These are phyloP conservation scores for Dolichopus griseipennis DNA, from an alignment of 2,888 invertebrate genomes.

Conservation along the genomic window DNA sequence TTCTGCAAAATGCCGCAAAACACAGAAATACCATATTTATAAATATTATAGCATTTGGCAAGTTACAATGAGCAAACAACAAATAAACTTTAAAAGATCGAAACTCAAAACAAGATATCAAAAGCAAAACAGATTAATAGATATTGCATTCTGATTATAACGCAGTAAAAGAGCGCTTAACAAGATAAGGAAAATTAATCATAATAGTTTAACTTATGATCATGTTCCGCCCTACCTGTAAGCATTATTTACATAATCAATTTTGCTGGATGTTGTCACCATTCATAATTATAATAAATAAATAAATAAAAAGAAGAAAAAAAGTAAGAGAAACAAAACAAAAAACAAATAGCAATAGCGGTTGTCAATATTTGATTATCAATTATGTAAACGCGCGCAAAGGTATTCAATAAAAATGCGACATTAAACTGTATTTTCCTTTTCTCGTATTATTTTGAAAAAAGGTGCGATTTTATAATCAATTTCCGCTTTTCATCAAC, in stretches of 20 bases:
- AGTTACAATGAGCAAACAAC: too few relatives aligned
- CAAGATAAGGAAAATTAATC: slow-evolving; percentile 4
- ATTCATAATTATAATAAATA: background rate
- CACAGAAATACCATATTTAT: too few relatives aligned
- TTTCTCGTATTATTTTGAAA: background rate
- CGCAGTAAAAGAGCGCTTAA: background rate
- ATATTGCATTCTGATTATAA: too few relatives aligned
- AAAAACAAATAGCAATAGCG: background rate
- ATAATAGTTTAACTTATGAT: background rate
- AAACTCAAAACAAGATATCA: too few relatives aligned
- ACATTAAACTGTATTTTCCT: background rate
- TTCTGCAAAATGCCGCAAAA: too few relatives aligned
- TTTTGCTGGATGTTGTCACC: background rate
- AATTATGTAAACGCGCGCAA: background rate
- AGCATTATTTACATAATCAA: background rate
- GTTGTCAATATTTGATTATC: background rate
- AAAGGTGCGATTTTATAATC: background rate
- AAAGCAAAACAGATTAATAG: too few relatives aligned
- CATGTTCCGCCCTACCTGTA: background rate
- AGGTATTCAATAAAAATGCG: background rate
- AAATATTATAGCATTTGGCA: too few relatives aligned
- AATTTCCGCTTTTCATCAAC: background rate
- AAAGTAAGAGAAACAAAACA: background rate
- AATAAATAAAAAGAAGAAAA: background rate
- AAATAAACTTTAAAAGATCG: too few relatives aligned